Evolutionary conservation across 1,140 invertebrate species (phyloP).

Genomic region (Calosoma granatense): DNA sequence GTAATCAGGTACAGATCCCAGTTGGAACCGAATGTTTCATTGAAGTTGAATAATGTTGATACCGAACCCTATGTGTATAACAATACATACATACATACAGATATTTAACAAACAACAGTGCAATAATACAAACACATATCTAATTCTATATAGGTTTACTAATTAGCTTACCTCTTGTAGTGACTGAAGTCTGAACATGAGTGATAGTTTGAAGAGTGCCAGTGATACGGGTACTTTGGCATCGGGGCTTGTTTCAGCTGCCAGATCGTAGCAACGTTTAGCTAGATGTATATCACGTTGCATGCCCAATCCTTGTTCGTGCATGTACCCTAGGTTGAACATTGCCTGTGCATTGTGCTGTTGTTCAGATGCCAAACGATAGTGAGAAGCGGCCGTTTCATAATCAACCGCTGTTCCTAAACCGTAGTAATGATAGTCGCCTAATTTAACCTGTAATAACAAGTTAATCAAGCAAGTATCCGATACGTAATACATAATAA

Average conservation of each 20-base stretch:
- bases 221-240: slow-evolving; percentile 90
- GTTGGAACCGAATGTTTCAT: slow-evolving; percentile 65
- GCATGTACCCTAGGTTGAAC: slow-evolving; percentile 99
- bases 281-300: slow-evolving; percentile 67
- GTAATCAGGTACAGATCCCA: slow-evolving; percentile 93
- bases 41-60: slow-evolving; percentile 52
- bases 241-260: slow-evolving; percentile 88
- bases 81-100: slow-evolving; percentile 16
- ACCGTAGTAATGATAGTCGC: slow-evolving; percentile 98
- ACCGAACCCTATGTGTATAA: slow-evolving; percentile 51
- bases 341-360: slow-evolving; percentile 96
- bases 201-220: slow-evolving; percentile 79
- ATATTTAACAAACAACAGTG: slow-evolving; percentile 1
- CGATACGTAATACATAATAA: not conserved
- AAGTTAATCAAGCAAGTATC: slow-evolving; percentile 1
- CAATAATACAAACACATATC: slow-evolving; percentile 9
- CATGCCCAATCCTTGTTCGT: slow-evolving; percentile 93
- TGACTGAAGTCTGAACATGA: slow-evolving; percentile 64
- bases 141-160: not conserved
- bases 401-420: slow-evolving; percentile 85
- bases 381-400: slow-evolving; percentile 84
- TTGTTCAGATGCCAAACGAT: slow-evolving; percentile 86
- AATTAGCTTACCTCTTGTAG: slow-evolving; percentile 51
- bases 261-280: slow-evolving; percentile 92
- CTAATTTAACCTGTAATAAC: slow-evolving; percentile 72